phyloP scores from a whole-genome alignment of 2,888 invertebrate species.

The Eupithecia subfuscata region DNA sequence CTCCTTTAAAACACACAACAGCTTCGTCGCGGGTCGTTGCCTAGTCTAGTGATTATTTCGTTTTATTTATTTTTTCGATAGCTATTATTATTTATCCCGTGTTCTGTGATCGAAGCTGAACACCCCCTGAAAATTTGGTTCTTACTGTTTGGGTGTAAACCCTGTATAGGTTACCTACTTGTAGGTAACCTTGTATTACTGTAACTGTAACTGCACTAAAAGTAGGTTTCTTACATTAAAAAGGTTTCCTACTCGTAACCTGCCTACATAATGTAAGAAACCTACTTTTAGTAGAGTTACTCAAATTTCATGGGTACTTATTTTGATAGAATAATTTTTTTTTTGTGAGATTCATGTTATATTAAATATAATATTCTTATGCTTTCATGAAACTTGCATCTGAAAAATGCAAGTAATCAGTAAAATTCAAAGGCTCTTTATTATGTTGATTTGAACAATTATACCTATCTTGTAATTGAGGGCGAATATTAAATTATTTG shows the following conservation, averaged over 20 bases:
- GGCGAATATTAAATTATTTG: constrained; percentile 1
- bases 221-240: no score
- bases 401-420: background rate
- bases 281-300: background rate
- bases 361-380: background rate
- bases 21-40: no score
- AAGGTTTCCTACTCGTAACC: no score
- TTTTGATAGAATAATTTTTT: background rate
- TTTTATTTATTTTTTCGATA: no score
- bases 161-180: background rate
- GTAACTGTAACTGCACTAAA: no score
- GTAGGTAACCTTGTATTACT: background rate
- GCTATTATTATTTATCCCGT: no score
- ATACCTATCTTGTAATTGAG: background rate
- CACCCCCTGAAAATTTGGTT: no score
- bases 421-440: constrained; percentile 27
- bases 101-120: no score
- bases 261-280: background rate
- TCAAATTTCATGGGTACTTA: background rate
- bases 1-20: no score
- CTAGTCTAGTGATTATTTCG: no score
- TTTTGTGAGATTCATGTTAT: background rate
- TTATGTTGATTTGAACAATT: background rate
- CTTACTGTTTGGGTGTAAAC: no score
- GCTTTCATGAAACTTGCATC: background rate